Base-by-base conservation (phyloP, 2,113 vertebrate genomes). In the Bettongia penicillata region DNA sequence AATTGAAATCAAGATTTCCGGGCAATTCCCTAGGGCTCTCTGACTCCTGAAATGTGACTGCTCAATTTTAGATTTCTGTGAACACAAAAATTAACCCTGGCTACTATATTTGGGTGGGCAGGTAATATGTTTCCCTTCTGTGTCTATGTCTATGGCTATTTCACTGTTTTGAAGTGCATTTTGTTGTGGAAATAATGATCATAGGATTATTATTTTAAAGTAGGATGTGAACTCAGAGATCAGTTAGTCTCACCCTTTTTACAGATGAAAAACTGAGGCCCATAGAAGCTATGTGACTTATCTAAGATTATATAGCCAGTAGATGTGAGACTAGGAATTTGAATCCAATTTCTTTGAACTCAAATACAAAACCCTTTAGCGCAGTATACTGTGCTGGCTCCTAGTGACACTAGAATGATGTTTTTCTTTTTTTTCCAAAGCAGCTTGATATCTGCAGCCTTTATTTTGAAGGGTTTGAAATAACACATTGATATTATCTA, bases 61-160 rank as follows among this genome's bases (percentile, higher is more conserved):
- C 43, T 96, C 94, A 91, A 93, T 10, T 22, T 93, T 93, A 92
- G 8, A 57, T 94, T 96, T 96, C 25, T 94, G 0, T 89, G 91
- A 94, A 57, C 92, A 68, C 91, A 91, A 95, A 50, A 89, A 11
- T 94, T 93, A 51, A 51, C 53, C 25, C 10, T 24, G 91, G 52
- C 37, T 49, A 92, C 50, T 90, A 50, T 43, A 5, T 43, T 96
- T 96, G 53, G 23, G 31, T 91, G 96, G 61, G 96, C 31, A 68
- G 37, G 12, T 22, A n/a, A n/a, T 77, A 77, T n/a, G 5, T n/a
- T 77, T 77, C 68, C 16, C 37, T 77, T 77, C 68, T 77, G 4
- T 77, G 61, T 77, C 16, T 77, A 31, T 1, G 16, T 84, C 37
- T 84, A 28, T 95, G 77, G n/a, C 92, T 93, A 43, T 92, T 91